phyloP scores from a whole-genome alignment of 30 jellyfish, hydroid and myxozoan species.

The Hydractinia symbiolongicarpus region DNA sequence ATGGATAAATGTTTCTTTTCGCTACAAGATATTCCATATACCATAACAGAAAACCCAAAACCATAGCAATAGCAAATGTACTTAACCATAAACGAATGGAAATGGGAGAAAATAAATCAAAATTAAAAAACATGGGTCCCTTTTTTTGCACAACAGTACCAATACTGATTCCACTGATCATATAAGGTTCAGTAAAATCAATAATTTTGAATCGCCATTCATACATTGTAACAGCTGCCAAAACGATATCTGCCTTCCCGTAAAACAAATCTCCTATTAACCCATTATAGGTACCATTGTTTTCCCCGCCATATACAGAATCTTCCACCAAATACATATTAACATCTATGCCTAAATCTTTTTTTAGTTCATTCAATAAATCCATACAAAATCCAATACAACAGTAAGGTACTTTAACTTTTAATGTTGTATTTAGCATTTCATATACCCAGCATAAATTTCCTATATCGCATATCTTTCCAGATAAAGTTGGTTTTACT shows the following conservation, averaged over 20 bases:
- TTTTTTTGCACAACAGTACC: slow-evolving; percentile 5
- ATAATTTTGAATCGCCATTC: slow-evolving; percentile 40
- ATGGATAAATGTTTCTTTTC: slow-evolving; percentile 5
- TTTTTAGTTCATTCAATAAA: slow-evolving; percentile 30
- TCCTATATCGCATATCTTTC: neutral
- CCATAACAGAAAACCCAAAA: slow-evolving; percentile 24
- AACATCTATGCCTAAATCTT: slow-evolving; percentile 25
- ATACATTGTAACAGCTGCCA: slow-evolving; percentile 48
- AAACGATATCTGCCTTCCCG: slow-evolving; percentile 45
- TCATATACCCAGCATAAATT: neutral
- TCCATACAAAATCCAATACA: slow-evolving; percentile 58
- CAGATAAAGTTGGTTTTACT: neutral
- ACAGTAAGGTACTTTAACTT: slow-evolving; percentile 12
- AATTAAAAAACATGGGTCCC: slow-evolving; percentile 37
- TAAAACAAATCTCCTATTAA: slow-evolving; percentile 47
- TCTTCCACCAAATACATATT: slow-evolving; percentile 54
- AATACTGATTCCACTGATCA: slow-evolving; percentile 31
- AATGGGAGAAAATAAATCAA: slow-evolving; percentile 32
- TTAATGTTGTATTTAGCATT: neutral
- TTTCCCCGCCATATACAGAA: slow-evolving; percentile 41
- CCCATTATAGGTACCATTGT: slow-evolving; percentile 52
- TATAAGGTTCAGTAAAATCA: slow-evolving; percentile 41
- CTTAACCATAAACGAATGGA: slow-evolving; percentile 23
- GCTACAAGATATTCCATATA: slow-evolving; percentile 17
- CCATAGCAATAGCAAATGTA: neutral